Conservation (phyloP, 2,113 vertebrate genomes). For the Erpornis zantholeuca region DNA sequence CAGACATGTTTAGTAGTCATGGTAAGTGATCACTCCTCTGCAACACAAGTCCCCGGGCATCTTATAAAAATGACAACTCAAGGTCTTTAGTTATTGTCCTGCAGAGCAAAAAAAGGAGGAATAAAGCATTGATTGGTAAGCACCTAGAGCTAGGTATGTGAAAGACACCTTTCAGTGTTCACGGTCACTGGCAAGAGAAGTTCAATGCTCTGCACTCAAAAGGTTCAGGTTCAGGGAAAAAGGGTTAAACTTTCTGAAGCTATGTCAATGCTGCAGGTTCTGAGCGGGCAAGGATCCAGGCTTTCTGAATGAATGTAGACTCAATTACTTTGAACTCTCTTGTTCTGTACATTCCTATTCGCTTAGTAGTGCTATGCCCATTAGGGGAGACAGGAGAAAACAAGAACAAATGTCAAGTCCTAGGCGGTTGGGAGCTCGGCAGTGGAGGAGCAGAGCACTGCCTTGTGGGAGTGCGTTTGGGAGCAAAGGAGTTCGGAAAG, state of each 20-base stretch:
- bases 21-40: slow-evolving; percentile 15
- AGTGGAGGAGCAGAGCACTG: slow-evolving; percentile 15
- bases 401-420: slow-evolving; percentile 73
- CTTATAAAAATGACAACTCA: neutral
- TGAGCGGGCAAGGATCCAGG: slow-evolving; percentile 61
- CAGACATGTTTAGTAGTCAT: neutral
- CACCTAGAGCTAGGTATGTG: neutral
- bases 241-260: slow-evolving; percentile 70
- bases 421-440: slow-evolving; percentile 56
- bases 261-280: slow-evolving; percentile 70
- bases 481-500: slow-evolving; percentile 30
- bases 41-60: neutral
- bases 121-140: neutral
- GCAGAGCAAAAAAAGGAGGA: neutral
- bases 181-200: neutral
- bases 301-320: slow-evolving; percentile 69
- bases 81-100: neutral
- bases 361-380: slow-evolving; percentile 72
- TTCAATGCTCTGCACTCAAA: fast-evolving
- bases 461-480: slow-evolving; percentile 35
- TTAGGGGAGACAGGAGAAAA: slow-evolving; percentile 72
- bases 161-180: neutral
- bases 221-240: slow-evolving; percentile 28
- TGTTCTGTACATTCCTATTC: slow-evolving; percentile 73
- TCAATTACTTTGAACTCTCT: slow-evolving; percentile 74